Percentiles rank a stretch among this genome's conserved stretches.
Evolutionary conservation across 2,797 vertebrate species (phyloP).

Genomic region (Cryptoprocta ferox): DNA sequence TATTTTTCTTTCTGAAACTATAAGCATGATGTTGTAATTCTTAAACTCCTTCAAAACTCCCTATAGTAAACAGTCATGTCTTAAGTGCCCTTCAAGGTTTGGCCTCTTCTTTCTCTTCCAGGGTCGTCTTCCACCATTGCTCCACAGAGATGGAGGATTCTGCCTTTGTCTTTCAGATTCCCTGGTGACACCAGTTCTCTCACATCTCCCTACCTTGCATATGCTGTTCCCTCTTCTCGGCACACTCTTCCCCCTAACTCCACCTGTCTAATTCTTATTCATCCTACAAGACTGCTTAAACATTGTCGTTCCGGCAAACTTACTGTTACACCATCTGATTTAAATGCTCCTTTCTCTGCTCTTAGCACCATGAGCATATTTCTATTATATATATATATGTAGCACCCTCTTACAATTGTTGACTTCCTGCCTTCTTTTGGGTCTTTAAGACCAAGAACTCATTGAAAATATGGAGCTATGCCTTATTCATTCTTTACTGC

Average conservation of each 20-base stretch:
- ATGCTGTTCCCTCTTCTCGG: not conserved
- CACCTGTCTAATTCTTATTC: not conserved
- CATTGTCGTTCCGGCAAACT: not conserved
- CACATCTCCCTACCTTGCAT: fast-evolving
- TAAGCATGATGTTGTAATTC: not conserved
- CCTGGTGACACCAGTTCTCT: not conserved
- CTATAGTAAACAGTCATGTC: not conserved
- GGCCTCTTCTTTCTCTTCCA: not conserved
- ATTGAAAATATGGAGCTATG: not conserved
- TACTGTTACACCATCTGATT: not conserved
- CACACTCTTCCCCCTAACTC: too few species aligned
- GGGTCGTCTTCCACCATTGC: not conserved
- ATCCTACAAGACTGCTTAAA: not conserved
- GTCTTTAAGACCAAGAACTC: not conserved
- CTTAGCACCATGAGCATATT: not conserved
- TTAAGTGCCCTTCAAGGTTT: not conserved
- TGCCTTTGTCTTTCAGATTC: not conserved
- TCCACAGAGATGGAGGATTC: not conserved
- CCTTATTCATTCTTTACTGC: not conserved
- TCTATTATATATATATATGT: not conserved
- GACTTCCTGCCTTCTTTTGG: not conserved
- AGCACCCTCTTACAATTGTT: not conserved
- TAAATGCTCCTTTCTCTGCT: not conserved
- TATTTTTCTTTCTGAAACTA: not conserved
- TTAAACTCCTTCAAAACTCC: not conserved